phyloP scores from a whole-genome alignment of 2,113 vertebrate species.

The Danio rerio region DNA sequence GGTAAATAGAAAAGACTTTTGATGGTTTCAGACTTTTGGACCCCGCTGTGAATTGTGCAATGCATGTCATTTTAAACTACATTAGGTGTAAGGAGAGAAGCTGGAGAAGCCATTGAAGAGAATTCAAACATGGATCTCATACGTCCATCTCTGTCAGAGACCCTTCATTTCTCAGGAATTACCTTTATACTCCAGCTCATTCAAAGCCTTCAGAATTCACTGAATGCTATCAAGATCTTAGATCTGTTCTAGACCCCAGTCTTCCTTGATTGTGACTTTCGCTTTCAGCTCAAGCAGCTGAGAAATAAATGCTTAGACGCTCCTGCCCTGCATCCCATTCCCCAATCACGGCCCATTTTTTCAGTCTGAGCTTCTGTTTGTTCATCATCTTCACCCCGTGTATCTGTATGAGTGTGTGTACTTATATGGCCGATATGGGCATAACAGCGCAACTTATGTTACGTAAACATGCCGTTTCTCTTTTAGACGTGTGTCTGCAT shows the following conservation, averaged over 20 bases:
- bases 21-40: constrained; percentile 2
- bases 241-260: constrained; percentile 64
- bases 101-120: constrained; percentile 54
- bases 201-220: constrained; percentile 58
- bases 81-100: constrained; percentile 38
- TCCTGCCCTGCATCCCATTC: constrained; percentile 52
- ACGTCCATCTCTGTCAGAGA: constrained; percentile 32
- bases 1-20: not conserved
- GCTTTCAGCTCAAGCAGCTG: constrained; percentile 74
- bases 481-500: constrained; percentile 97
- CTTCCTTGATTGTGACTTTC: constrained; percentile 79
- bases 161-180: constrained; percentile 21
- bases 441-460: not conserved
- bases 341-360: constrained; percentile 41
- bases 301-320: constrained; percentile 64
- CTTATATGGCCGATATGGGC: constrained; percentile 44
- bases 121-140: constrained; percentile 22
- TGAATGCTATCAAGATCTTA: constrained; percentile 60
- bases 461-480: not conserved
- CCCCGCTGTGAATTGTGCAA: constrained; percentile 2
- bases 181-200: constrained; percentile 59
- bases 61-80: constrained; percentile 3
- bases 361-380: constrained; percentile 16
- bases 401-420: constrained; percentile 53
- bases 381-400: constrained; percentile 32